Evolutionary conservation across 2,797 vertebrate genomes (phyloP).

Genomic region (Rousettus madagascariensis): DNA sequence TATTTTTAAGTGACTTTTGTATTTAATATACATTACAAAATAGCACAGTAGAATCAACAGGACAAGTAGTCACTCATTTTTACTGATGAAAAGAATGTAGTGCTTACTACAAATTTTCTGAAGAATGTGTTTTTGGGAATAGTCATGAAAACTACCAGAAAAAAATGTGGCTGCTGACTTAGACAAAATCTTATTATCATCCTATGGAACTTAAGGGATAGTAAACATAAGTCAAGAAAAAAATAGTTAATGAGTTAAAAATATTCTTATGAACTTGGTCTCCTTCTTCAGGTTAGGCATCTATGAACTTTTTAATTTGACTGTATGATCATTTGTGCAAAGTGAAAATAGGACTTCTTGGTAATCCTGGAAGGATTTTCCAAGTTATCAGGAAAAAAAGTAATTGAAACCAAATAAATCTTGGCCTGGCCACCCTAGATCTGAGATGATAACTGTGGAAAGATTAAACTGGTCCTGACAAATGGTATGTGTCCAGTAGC

Average conservation of each 20-base stretch:
- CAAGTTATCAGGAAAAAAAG: neutral
- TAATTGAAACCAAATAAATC: conserved; percentile 37
- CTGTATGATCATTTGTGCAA: neutral
- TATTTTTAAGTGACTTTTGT: conserved; percentile 49
- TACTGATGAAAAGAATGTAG: neutral
- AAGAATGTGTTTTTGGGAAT: conserved; percentile 10
- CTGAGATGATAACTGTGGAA: neutral
- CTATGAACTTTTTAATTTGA: conserved; percentile 39
- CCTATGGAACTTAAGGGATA: neutral
- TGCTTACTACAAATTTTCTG: neutral
- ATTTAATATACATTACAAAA: conserved; percentile 41
- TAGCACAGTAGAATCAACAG: neutral
- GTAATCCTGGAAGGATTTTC: conserved; percentile 47
- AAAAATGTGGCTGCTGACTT: neutral
- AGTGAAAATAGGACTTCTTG: conserved; percentile 43
- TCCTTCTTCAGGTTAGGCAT: conserved; percentile 32
- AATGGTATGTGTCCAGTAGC: neutral
- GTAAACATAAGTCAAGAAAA: neutral
- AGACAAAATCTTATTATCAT: neutral
- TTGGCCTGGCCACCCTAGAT: neutral
- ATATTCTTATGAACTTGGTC: neutral
- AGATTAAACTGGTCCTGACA: neutral
- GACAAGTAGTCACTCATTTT: neutral
- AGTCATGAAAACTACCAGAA: neutral
- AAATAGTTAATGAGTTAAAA: conserved; percentile 29